These are phyloP conservation scores for Drosophila subquinaria DNA, from an alignment of 2,888 invertebrate genomes.

Conservation along the genomic window DNA sequence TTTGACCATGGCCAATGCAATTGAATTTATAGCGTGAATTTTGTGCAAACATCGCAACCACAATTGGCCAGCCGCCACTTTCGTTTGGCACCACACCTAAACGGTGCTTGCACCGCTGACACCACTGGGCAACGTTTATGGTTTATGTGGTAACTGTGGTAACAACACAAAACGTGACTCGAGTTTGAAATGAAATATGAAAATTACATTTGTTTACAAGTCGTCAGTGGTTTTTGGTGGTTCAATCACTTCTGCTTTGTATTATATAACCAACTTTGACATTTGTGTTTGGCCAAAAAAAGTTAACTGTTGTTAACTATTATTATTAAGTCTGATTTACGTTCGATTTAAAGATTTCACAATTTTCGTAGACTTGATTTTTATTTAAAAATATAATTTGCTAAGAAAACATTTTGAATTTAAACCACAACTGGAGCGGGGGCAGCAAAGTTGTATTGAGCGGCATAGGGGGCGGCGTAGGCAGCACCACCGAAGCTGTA, in stretches of 20 bases:
- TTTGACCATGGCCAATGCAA: constrained; percentile 57
- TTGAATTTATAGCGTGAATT: constrained; percentile 79
- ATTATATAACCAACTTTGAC: constrained; percentile 61
- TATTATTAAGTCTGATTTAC: constrained; percentile 13
- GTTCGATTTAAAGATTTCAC: constrained; percentile 7
- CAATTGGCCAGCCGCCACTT: constrained; percentile 56
- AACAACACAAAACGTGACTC: constrained; percentile 66
- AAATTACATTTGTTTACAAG: constrained; percentile 51
- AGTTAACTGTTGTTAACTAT: constrained; percentile 19
- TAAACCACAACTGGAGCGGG: constrained; percentile 65
- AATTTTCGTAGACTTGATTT: constrained; percentile 34
- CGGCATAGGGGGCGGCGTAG: constrained; percentile 45
- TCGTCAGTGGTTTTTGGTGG: constrained; percentile 20
- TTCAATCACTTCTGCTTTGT: constrained; percentile 58
- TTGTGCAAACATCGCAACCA: not conserved
- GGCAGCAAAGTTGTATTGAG: constrained; percentile 60
- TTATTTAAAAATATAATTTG: constrained; percentile 40
- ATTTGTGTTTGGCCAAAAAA: constrained; percentile 20
- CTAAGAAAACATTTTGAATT: constrained; percentile 29
- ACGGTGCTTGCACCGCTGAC: not conserved
- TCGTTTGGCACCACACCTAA: constrained; percentile 40
- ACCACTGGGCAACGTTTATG: constrained; percentile 6
- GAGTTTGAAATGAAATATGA: constrained; percentile 34
- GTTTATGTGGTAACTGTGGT: constrained; percentile 52
- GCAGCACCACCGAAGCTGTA: constrained; percentile 27